Evolutionary conservation across 2,888 invertebrate species (phyloP).

Genomic region (Drosophila demipolita): DNA sequence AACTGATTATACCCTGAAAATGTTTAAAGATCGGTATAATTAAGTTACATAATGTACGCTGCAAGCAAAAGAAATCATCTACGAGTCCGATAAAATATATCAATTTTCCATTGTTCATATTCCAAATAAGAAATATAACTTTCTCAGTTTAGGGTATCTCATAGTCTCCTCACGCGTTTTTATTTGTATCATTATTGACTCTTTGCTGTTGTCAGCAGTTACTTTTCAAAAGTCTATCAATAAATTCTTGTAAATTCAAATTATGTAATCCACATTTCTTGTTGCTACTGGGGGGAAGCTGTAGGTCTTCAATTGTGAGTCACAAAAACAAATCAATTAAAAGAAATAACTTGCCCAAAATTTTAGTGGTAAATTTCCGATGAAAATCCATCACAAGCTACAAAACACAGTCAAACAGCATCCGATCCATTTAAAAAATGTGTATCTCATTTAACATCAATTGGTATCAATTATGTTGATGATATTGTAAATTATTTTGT

Average conservation of each 20-base stretch:
- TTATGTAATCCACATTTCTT: neutral
- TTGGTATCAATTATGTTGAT: slow-evolving; percentile 75
- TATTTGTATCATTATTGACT: slow-evolving; percentile 22
- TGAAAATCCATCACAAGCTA: slow-evolving; percentile 10
- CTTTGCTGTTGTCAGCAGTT: slow-evolving; percentile 29
- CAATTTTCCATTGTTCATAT: neutral
- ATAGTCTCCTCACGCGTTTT: neutral
- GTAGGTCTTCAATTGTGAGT: slow-evolving; percentile 12
- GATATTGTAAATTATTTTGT: slow-evolving; percentile 67
- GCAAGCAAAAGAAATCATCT: neutral
- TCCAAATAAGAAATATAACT: neutral
- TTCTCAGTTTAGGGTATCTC: neutral
- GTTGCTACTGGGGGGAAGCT: no score
- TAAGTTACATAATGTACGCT: neutral
- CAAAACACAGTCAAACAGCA: slow-evolving; percentile 2
- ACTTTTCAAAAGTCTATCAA: slow-evolving; percentile 9
- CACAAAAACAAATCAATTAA: slow-evolving; percentile 60
- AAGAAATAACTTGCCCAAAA: slow-evolving; percentile 23
- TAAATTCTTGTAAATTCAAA: neutral
- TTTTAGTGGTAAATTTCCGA: slow-evolving; percentile 15
- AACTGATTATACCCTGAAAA: slow-evolving; percentile 27
- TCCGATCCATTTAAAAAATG: slow-evolving; percentile 32
- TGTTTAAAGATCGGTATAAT: neutral
- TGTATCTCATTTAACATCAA: slow-evolving; percentile 70
- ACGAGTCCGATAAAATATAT: neutral